Evolutionary conservation across 1,140 invertebrate genomes (phyloP), one percentile per base, ranked within the genome.

Genomic region (Thaumatotibia leucotreta): DNA sequence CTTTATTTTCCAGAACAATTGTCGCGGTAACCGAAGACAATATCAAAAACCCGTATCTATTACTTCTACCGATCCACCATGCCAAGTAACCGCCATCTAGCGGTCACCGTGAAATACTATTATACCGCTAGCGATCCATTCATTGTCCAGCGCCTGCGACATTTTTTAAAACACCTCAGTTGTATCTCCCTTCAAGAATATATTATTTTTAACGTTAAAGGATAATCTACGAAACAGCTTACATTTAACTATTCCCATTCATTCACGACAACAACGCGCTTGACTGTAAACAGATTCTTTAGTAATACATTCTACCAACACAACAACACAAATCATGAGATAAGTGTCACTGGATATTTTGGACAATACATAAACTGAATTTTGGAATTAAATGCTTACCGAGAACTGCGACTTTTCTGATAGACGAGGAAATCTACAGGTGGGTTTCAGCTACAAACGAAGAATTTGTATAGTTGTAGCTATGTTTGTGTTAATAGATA

Each of bases 261-360:
- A n/a, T n/a, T n/a, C n/a, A n/a, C n/a, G n/a, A n/a, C n/a, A n/a
- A n/a, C n/a, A n/a, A n/a, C n/a, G n/a, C n/a, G n/a, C n/a, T n/a
- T n/a, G n/a, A n/a, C n/a, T n/a, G n/a, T n/a, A n/a, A n/a, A n/a
- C n/a, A n/a, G n/a, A n/a, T 14, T 31, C 10, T 31, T 58, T 27
- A 29, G 9, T 61, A 64, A 64, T 64, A 62, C 74, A 73, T 65
- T 39, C 31, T 76, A 49, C 75, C 75, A 80, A 77, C 75, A 66
- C 66, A 67, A 69, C 65, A 70, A 64, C 11, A 66, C 27, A 68
- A n/a, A 71, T 17, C 24, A 39, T 74, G 72, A 69, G 58, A 62
- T 54, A 58, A 62, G 63, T 33, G 49, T 69, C 61, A 74, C 6
- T 20, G 33, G 10, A 5, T 35, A 49, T 64, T 11, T 39, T 49